Evolutionary conservation across 2,113 vertebrate species (phyloP).

Genomic region (Uria lomvia): DNA sequence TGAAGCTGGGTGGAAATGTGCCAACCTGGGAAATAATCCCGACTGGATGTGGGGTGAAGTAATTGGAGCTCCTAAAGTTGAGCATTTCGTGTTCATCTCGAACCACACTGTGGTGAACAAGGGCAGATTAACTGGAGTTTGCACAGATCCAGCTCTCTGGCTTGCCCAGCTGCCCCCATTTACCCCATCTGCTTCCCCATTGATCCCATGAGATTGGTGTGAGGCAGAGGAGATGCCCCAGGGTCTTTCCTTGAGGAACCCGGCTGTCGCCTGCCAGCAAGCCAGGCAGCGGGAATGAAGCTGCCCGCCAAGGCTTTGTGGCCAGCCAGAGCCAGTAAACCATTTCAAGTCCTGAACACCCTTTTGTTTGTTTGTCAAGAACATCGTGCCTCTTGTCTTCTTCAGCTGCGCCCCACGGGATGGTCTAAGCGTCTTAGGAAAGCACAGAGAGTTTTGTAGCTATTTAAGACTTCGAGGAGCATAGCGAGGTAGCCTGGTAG

Average conservation of each 20-base stretch:
- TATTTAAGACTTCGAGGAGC: fast-evolving
- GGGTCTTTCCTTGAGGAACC: background rate
- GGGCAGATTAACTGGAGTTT: background rate
- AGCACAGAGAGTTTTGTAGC: background rate
- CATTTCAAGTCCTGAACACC: background rate
- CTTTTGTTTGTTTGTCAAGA: background rate
- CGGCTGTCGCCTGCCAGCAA: background rate
- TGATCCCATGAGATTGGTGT: background rate
- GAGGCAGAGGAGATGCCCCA: background rate
- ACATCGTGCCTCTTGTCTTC: background rate
- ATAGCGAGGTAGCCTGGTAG: fast-evolving
- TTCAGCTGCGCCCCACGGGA: fast-evolving
- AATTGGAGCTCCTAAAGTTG: background rate
- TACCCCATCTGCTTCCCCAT: conserved; percentile 4
- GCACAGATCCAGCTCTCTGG: background rate
- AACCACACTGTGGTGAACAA: background rate
- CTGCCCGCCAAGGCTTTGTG: background rate
- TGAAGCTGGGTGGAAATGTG: background rate
- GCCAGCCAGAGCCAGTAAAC: background rate
- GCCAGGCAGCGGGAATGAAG: background rate
- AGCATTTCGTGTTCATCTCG: background rate
- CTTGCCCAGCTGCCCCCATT: background rate
- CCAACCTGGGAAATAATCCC: background rate
- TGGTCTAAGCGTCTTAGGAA: fast-evolving
- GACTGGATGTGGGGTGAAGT: background rate